These are phyloP conservation scores for Menidia beryllina DNA, from an alignment of 2,113 vertebrate genomes.

Conservation along the genomic window DNA sequence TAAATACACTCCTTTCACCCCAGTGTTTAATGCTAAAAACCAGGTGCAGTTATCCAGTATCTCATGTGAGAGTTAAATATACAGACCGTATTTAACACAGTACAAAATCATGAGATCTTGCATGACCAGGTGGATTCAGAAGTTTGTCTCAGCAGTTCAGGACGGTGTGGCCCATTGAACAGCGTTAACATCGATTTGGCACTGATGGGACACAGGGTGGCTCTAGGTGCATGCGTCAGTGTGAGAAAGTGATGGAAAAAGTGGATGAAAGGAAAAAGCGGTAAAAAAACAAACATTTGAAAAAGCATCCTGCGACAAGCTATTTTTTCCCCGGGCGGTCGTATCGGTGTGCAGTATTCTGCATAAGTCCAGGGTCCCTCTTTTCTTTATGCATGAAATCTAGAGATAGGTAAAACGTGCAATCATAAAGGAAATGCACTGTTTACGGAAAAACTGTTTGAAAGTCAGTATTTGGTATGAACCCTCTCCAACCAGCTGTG, in stretches of 20 bases:
- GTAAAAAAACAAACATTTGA: background rate
- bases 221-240: background rate
- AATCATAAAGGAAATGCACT: too few relatives aligned
- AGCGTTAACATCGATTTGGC: conserved; percentile 3
- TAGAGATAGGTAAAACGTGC: too few relatives aligned
- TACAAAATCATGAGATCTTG: too few relatives aligned
- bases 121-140: background rate
- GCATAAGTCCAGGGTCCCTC: too few relatives aligned
- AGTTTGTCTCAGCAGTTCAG: too few relatives aligned
- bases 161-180: too few relatives aligned
- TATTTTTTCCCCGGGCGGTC: too few relatives aligned
- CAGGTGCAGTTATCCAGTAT: background rate
- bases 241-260: background rate
- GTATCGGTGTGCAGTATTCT: too few relatives aligned
- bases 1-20: background rate
- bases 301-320: background rate
- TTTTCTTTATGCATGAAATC: too few relatives aligned
- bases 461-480: too few relatives aligned
- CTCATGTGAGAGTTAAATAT: background rate
- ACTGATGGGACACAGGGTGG: conserved; percentile 7
- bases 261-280: background rate
- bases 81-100: background rate
- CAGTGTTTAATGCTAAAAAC: conserved; percentile 2
- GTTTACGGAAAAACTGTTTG: too few relatives aligned
- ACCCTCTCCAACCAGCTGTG: too few relatives aligned